phyloP scores from a whole-genome alignment of 2,888 invertebrate genomes.

The Crossocerus cetratus region DNA sequence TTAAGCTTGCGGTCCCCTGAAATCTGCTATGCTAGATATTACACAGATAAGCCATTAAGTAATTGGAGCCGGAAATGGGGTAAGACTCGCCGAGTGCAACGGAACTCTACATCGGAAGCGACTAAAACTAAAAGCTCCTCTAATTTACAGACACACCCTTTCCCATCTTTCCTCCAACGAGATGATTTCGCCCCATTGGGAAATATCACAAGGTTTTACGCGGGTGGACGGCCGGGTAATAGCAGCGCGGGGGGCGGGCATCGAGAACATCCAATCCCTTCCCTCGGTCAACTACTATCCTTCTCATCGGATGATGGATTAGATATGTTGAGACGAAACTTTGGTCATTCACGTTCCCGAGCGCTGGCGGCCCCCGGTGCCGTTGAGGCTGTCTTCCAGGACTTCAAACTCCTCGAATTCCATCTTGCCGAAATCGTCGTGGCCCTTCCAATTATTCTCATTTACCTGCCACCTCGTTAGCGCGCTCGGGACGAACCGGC shows the following conservation, averaged over 20 bases:
- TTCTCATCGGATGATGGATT: background rate
- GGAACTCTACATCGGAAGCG: background rate
- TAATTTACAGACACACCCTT: background rate
- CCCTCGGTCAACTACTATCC: slow-evolving; percentile 25
- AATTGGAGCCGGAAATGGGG: no score
- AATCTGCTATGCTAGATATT: no score
- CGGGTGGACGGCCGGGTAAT: background rate
- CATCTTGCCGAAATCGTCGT: slow-evolving; percentile 86
- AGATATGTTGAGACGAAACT: slow-evolving; percentile 1
- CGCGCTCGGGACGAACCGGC: slow-evolving; percentile 65
- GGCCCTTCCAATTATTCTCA: slow-evolving; percentile 80
- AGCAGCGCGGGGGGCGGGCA: slow-evolving; percentile 5
- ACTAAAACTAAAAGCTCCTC: background rate
- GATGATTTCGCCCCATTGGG: background rate
- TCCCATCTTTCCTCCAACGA: background rate
- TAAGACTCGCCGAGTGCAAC: no score
- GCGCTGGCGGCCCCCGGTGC: slow-evolving; percentile 52
- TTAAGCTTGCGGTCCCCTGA: no score
- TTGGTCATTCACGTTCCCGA: slow-evolving; percentile 32
- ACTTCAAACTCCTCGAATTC: slow-evolving; percentile 91
- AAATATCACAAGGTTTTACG: slow-evolving; percentile 6
- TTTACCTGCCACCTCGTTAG: slow-evolving; percentile 74
- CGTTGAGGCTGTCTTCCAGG: slow-evolving; percentile 82
- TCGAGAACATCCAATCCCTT: slow-evolving; percentile 5
- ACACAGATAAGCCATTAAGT: no score